phyloP scores from a whole-genome alignment of 2,888 invertebrate genomes.

The Flabesymbios commensalis region DNA sequence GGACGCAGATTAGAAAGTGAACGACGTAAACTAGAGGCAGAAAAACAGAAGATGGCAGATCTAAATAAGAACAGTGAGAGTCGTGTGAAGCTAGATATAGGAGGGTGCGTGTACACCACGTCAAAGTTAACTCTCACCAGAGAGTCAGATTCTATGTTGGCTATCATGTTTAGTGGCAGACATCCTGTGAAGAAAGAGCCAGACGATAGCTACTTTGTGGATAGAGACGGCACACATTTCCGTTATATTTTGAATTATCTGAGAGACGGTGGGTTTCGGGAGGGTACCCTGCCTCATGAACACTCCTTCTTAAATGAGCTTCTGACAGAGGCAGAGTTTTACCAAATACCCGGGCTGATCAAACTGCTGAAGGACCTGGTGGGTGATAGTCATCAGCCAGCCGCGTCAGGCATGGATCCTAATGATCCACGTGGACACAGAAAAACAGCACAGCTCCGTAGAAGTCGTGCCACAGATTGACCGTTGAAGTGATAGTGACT shows the following conservation, averaged over 20 bases:
- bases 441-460: too few species aligned
- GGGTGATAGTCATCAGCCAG: too few species aligned
- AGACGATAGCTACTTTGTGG: slow-evolving; percentile 43
- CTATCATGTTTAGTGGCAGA: slow-evolving; percentile 42
- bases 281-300: slow-evolving; percentile 31
- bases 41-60: slow-evolving; percentile 22
- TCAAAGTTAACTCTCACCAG: slow-evolving; percentile 39
- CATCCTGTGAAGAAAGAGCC: slow-evolving; percentile 33
- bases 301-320: slow-evolving; percentile 35
- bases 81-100: slow-evolving; percentile 40
- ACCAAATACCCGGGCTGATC: slow-evolving; percentile 30
- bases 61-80: slow-evolving; percentile 34
- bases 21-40: slow-evolving; percentile 21
- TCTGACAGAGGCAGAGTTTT: slow-evolving; percentile 41
- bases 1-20: slow-evolving; percentile 17
- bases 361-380: slow-evolving; percentile 10
- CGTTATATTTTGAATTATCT: slow-evolving; percentile 52
- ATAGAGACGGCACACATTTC: slow-evolving; percentile 46
- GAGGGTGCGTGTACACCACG: slow-evolving; percentile 40
- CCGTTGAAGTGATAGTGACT: too few species aligned
- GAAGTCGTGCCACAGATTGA: too few species aligned
- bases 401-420: too few species aligned
- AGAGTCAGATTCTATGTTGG: slow-evolving; percentile 38
- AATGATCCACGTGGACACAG: too few species aligned
- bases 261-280: slow-evolving; percentile 49